These are phyloP conservation scores for Drosophila falleni DNA, from an alignment of 2,888 invertebrate genomes.

Conservation along the genomic window DNA sequence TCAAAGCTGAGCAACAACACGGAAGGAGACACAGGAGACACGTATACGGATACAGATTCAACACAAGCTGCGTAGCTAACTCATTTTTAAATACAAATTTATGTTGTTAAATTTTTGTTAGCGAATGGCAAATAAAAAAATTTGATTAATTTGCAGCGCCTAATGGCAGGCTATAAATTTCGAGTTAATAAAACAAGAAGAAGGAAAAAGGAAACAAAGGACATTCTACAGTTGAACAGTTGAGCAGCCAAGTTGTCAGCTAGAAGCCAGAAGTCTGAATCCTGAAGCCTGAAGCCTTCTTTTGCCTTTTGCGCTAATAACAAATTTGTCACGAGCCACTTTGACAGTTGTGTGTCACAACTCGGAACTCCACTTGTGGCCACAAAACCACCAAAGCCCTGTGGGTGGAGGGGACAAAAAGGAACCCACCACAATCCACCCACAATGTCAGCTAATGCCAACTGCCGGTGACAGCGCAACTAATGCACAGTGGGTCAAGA, in stretches of 20 bases:
- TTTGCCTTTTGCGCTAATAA: constrained; percentile 64
- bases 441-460: constrained; percentile 54
- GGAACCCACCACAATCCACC: constrained; percentile 25
- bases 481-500: constrained; percentile 42
- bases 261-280: constrained; percentile 12
- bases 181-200: constrained; percentile 75
- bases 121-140: constrained; percentile 44
- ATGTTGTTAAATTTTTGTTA: constrained; percentile 68
- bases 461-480: constrained; percentile 55
- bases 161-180: constrained; percentile 82
- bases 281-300: constrained; percentile 16
- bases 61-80: constrained; percentile 68
- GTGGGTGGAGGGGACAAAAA: background rate
- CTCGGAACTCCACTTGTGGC: constrained; percentile 42
- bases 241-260: constrained; percentile 39
- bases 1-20: constrained; percentile 15
- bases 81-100: constrained; percentile 85
- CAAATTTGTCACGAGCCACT: constrained; percentile 82
- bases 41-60: constrained; percentile 10
- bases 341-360: constrained; percentile 81
- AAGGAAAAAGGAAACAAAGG: constrained; percentile 13
- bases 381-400: constrained; percentile 40
- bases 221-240: constrained; percentile 23
- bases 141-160: constrained; percentile 81
- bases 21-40: background rate